A percentile compares a stretch with the other conserved stretches of the same genome.
Conservation (phyloP, 2,888 invertebrate species). For the Galeruca laticollis region DNA sequence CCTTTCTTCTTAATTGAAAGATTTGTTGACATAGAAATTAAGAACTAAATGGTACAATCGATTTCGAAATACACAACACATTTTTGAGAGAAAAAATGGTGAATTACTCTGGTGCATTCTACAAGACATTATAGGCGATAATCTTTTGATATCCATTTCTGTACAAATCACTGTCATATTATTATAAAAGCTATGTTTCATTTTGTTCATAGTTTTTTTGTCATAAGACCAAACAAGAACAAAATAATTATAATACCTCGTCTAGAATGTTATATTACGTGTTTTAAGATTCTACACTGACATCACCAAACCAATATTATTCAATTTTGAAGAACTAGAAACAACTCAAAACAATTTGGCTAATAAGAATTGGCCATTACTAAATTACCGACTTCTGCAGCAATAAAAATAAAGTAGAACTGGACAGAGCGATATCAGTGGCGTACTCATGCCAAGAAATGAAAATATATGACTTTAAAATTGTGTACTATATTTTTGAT, state of each 20-base stretch:
- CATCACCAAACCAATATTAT: background rate
- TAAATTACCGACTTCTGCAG: slow-evolving; percentile 52
- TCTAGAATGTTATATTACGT: slow-evolving; percentile 3
- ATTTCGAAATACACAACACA: too few species aligned
- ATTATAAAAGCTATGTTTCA: too few species aligned
- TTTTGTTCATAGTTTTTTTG: too few species aligned
- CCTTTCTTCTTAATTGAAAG: too few species aligned
- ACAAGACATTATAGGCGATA: too few species aligned
- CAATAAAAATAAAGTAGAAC: slow-evolving; percentile 59
- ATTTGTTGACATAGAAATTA: too few species aligned
- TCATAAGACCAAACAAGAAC: background rate
- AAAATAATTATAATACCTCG: background rate
- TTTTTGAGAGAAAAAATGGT: too few species aligned
- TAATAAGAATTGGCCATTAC: slow-evolving; percentile 44
- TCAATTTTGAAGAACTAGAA: slow-evolving; percentile 7
- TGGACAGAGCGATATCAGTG: slow-evolving; percentile 34
- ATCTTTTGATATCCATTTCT: too few species aligned
- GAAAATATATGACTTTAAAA: background rate
- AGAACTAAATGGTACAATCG: too few species aligned
- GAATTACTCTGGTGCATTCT: too few species aligned
- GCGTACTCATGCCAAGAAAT: background rate
- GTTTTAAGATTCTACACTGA: background rate
- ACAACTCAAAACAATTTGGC: slow-evolving; percentile 47
- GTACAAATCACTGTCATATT: too few species aligned
- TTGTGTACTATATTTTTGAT: background rate